phyloP scores from a whole-genome alignment of 2,113 vertebrate genomes.

The Orientallactaga bullata region DNA sequence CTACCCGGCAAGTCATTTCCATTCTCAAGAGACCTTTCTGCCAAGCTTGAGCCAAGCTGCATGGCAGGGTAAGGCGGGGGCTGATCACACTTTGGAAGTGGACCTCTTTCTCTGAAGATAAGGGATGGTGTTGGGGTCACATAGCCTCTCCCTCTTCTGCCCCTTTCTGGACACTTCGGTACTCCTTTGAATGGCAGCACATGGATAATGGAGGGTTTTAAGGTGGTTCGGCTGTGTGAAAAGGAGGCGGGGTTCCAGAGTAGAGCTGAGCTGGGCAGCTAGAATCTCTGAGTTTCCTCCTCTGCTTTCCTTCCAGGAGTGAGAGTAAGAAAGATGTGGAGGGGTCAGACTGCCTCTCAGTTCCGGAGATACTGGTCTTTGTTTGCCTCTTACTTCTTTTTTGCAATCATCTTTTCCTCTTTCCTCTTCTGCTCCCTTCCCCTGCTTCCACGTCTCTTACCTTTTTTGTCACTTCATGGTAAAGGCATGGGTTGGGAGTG shows the following conservation, averaged over 20 bases:
- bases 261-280: background rate
- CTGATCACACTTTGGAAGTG: conserved; percentile 54
- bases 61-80: background rate
- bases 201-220: background rate
- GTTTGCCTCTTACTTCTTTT: background rate
- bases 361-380: background rate
- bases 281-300: background rate
- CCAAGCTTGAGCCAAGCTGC: conserved; percentile 30
- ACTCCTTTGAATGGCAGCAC: background rate
- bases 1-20: background rate
- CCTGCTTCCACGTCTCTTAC: background rate
- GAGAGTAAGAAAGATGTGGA: background rate
- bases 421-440: background rate
- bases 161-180: background rate
- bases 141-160: background rate
- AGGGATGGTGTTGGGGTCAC: conserved; percentile 30
- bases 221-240: background rate
- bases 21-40: conserved; percentile 29
- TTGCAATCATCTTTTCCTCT: background rate
- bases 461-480: background rate
- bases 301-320: background rate
- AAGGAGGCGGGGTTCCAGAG: conserved; percentile 1
- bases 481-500: background rate
- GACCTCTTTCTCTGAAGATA: conserved; percentile 62
- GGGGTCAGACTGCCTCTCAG: background rate